These are phyloP conservation scores for Erebia palarica DNA, from an alignment of 2,888 invertebrate genomes.

Conservation along the genomic window DNA sequence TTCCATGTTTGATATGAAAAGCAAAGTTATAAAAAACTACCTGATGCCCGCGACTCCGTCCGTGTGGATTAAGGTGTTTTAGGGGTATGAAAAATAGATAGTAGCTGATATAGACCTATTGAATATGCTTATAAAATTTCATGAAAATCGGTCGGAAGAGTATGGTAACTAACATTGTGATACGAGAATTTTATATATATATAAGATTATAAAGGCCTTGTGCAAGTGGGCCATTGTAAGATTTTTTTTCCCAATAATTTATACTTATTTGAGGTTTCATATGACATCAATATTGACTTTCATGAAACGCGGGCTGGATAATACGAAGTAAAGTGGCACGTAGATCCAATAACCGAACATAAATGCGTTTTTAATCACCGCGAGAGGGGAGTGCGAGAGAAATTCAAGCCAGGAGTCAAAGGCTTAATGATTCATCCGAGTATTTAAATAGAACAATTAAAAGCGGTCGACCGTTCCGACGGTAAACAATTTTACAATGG, in stretches of 20 bases:
- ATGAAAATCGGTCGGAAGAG: too few relatives aligned
- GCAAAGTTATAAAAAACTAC: too few relatives aligned
- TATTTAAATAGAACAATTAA: conserved; percentile 67
- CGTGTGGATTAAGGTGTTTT: too few relatives aligned
- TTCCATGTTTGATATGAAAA: too few relatives aligned
- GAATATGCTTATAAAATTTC: too few relatives aligned
- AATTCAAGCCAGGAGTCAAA: conserved; percentile 57
- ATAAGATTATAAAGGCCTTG: too few relatives aligned
- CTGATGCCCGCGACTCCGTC: too few relatives aligned
- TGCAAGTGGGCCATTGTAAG: background rate
- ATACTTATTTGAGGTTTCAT: conserved; percentile 19
- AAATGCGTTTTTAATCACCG: conserved; percentile 65
- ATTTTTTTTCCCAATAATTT: background rate
- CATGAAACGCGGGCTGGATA: conserved; percentile 34
- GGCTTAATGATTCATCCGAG: conserved; percentile 52
- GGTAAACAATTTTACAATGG: conserved; percentile 64
- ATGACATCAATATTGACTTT: conserved; percentile 32
- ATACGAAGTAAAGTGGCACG: conserved; percentile 42
- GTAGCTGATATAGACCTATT: too few relatives aligned
- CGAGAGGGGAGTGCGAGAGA: conserved; percentile 52
- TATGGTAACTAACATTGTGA: too few relatives aligned
- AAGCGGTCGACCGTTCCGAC: conserved; percentile 58
- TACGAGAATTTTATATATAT: too few relatives aligned
- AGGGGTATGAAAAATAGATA: too few relatives aligned
- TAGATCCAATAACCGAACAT: conserved; percentile 48